phyloP scores from a whole-genome alignment of 1,140 invertebrate species.

The Nasonia longicornis region DNA sequence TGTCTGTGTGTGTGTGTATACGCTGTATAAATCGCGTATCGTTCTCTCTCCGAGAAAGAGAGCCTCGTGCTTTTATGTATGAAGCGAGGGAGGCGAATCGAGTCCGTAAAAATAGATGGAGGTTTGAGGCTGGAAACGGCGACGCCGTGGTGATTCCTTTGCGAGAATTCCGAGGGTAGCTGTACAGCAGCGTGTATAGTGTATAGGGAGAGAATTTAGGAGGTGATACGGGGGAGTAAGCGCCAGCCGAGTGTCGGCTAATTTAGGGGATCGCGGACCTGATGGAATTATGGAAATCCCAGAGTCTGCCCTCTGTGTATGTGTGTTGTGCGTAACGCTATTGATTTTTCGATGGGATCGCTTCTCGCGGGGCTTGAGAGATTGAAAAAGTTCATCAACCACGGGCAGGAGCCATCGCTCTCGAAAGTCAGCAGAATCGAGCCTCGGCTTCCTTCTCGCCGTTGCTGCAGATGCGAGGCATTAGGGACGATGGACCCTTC shows the following conservation, averaged over 20 bases:
- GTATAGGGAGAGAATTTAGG: neutral
- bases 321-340: neutral
- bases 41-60: neutral
- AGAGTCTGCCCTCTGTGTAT: neutral
- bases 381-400: too few relatives aligned
- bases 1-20: neutral
- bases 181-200: too few relatives aligned
- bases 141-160: slow-evolving; percentile 4
- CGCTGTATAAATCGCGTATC: slow-evolving; percentile 4
- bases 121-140: neutral
- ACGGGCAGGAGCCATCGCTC: neutral
- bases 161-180: neutral
- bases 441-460: slow-evolving; percentile 26
- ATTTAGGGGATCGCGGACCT: slow-evolving; percentile 8
- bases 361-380: too few relatives aligned
- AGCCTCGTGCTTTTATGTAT: slow-evolving; percentile 2
- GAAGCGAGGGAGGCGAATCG: neutral
- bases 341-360: neutral
- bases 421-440: neutral
- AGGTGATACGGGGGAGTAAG: neutral
- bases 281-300: neutral
- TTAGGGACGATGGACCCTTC: slow-evolving; percentile 59
- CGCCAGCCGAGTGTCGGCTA: neutral
- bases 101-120: slow-evolving; percentile 13
- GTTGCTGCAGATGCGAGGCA: slow-evolving; percentile 47